Evolutionary conservation across 37 sponge, comb jelly and placozoan genomes (phyloP).

Genomic region (Aphrocallistes beatrix): DNA sequence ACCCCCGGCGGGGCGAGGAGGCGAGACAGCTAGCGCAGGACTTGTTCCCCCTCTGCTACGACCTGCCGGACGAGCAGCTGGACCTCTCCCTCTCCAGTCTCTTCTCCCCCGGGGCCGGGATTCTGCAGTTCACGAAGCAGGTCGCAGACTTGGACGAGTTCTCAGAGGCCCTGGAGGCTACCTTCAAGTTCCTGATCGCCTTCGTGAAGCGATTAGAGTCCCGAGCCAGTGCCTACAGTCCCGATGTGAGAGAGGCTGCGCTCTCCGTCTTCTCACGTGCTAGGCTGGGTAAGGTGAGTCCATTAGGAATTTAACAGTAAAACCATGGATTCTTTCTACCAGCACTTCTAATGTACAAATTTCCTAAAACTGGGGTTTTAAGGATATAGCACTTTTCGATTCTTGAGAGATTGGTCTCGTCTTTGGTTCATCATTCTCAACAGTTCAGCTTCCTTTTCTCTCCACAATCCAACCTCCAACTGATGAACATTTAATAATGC

Average conservation of each 20-base stretch:
- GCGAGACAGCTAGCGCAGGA: not conserved
- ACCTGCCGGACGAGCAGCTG: conserved; percentile 11
- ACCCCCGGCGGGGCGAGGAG: not conserved
- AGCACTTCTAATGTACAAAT: too few species aligned
- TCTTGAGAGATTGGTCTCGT: too few species aligned
- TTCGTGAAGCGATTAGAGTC: not conserved
- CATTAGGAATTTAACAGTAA: too few species aligned
- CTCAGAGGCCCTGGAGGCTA: not conserved
- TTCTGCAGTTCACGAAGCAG: not conserved
- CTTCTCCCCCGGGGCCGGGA: not conserved
- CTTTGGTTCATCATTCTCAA: too few species aligned
- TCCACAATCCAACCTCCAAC: too few species aligned
- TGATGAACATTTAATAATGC: too few species aligned
- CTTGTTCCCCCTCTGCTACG: conserved; percentile 15
- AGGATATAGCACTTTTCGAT: too few species aligned
- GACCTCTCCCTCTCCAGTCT: not conserved
- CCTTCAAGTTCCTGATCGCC: not conserved
- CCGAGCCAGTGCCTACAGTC: not conserved
- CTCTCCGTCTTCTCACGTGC: not conserved
- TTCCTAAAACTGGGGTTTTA: too few species aligned
- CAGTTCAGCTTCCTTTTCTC: too few species aligned
- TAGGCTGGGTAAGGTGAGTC: not conserved
- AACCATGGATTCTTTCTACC: too few species aligned
- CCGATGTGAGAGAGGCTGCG: not conserved
- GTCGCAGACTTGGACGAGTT: conserved; percentile 1